Evolutionary conservation across 2,113 vertebrate genomes (phyloP), one percentile per base, ranked within the genome.

Genomic region (Clarias batrachus): DNA sequence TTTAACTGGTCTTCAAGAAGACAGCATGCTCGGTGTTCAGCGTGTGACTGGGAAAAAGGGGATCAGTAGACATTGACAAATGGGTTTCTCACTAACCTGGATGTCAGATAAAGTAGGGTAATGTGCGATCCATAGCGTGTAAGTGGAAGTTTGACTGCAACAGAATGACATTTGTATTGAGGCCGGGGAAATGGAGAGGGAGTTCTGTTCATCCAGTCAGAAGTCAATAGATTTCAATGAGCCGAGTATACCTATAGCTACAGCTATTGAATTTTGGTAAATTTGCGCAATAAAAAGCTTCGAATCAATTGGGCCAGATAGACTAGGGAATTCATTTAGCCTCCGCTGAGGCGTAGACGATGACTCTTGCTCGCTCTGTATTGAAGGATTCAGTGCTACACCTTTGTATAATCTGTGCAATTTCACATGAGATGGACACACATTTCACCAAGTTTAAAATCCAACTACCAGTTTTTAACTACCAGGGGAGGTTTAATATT

Each of bases 251-350:
- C 79, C 68, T 57, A 83, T 76, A 82, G 79, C 82, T 52, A 80
- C 1, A 37, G 59, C 27, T 85, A 86, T 83, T 86, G 83, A 88
- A 76, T 85, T 91, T 83, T 86, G 60, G 87, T 89, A 63, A 88
- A 85, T 86, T 82, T 85, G 74, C 48, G 54, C 76, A 82, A 88
- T 79, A 85, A 83, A 87, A 81, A 74, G 86, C 74, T 82, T 66
- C 30, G 62, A 52, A 88, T 71, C 88, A 86, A 86, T 87, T 11
- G 76, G 56, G 33, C 33, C 57, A 62, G 30, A 62, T 78, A 25
- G 81, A 82, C 25, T 25, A 23, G 60, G 62, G 60, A 77, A 71
- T 66, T 68, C 3, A 16, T 82, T 71, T 76, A 33, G 74, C 27
- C 16, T 82, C 59, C 78, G 56, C 27, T 7, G 23, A 85, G 33